Percentiles rank a stretch among this genome's conserved stretches.
These are phyloP conservation scores for Urosaurus nigricauda DNA, from an alignment of 2,797 vertebrate species.

Conservation along the genomic window DNA sequence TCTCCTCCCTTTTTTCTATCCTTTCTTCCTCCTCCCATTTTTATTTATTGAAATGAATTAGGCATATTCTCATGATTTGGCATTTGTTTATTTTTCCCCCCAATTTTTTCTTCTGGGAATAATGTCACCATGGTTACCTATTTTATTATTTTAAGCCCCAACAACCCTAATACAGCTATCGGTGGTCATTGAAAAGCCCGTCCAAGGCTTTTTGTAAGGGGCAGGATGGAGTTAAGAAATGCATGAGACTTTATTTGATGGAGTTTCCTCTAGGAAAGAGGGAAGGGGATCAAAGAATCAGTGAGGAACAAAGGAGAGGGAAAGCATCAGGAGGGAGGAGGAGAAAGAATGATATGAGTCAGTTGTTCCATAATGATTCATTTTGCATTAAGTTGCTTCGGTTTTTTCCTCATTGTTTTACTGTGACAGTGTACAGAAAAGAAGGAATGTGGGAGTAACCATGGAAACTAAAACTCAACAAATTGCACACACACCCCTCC, in stretches of 20 bases:
- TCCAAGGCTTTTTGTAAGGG: conserved; percentile 3
- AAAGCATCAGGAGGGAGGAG: rapidly evolving
- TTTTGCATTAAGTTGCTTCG: conserved; percentile 62
- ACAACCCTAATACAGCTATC: not conserved
- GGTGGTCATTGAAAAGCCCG: conserved; percentile 60
- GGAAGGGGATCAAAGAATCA: not conserved
- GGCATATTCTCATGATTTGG: conserved; percentile 68
- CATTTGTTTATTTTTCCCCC: conserved; percentile 68
- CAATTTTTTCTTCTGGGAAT: conserved; percentile 73
- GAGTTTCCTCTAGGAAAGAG: not conserved
- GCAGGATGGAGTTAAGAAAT: conserved; percentile 39
- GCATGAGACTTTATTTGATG: conserved; percentile 23
- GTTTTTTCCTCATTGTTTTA: conserved; percentile 70
- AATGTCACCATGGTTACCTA: conserved; percentile 80
- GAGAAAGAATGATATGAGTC: not conserved
- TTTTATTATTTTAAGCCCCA: conserved; percentile 25
- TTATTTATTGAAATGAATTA: conserved; percentile 65
- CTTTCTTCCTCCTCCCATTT: conserved; percentile 40
- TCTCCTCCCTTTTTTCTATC: not conserved
- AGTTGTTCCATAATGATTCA: conserved; percentile 4
- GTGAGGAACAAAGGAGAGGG: not conserved
- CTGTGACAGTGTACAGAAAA: conserved; percentile 59
- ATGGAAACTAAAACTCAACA: conserved; percentile 77
- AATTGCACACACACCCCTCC: conserved; percentile 49
- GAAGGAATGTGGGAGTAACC: conserved; percentile 70